Evolutionary conservation across 2,113 vertebrate genomes (phyloP), one percentile per base, ranked within the genome.

Genomic region (Oenanthe melanoleuca): DNA sequence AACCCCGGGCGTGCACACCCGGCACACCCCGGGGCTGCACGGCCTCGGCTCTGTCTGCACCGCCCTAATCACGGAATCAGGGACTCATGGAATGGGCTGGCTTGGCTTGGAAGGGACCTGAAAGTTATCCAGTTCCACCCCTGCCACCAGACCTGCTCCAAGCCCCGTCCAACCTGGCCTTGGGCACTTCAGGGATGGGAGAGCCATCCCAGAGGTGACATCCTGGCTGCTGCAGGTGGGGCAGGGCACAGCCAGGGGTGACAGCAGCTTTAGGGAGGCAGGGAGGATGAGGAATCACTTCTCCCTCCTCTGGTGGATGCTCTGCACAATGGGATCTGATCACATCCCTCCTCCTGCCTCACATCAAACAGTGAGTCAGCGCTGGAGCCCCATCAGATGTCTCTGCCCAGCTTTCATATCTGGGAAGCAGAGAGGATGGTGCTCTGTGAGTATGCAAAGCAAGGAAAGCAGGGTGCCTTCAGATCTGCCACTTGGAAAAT

Each of bases 291-390:
- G 72, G 69, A 85, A 57, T 26, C 22, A 3, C 78, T 75, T 44
- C 66, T 84, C n/a, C 23, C 47, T 24, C 47, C 78, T 45, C 80
- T 86, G 85, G 69, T 73, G 95, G 90, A 71, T 79, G 94, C 93
- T 81, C 16, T 61, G 92, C 93, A 89, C 85, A 80, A 52, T 85
- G 94, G 87, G 75, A 93, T 91, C 85, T 82, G 94, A 95, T 96
- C 93, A 77, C 92, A 75, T 69, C 94, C 71, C 78, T 91, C 59
- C 91, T 86, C 24, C 81, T 78, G 91, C 92, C 85, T 57, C 66
- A 88, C 95, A 94, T 92, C 96, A 94, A 96, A 93, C 93, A 90
- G 86, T 96, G 96, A 96, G 94, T 96, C 96, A 97, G 96, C 71
- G 50, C 71, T 45, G 92, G 70, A 91, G 89, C 92, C 83, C 80